These are phyloP conservation scores for Callionymus lyra DNA, from an alignment of 2,113 vertebrate species.

Conservation along the genomic window DNA sequence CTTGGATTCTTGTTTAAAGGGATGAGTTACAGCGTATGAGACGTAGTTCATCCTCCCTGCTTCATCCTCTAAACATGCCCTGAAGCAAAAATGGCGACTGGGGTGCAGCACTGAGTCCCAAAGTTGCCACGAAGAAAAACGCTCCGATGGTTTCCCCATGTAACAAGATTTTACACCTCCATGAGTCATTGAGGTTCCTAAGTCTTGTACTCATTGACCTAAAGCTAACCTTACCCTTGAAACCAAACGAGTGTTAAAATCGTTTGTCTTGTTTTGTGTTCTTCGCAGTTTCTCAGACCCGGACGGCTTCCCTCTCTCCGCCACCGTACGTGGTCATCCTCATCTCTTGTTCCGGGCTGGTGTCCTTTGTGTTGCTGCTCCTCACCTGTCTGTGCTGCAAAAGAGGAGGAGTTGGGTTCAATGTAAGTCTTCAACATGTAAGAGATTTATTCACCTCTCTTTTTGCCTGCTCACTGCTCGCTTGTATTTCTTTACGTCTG, in stretches of 20 bases:
- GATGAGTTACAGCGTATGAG: constrained; percentile 13
- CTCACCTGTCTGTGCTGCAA: constrained; percentile 91
- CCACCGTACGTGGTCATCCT: constrained; percentile 86
- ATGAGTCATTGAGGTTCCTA: constrained; percentile 35
- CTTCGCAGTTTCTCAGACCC: constrained; percentile 63
- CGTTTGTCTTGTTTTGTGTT: constrained; percentile 15
- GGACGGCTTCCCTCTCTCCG: constrained; percentile 73
- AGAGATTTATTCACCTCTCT: constrained; percentile 44
- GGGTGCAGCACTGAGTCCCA: constrained; percentile 52
- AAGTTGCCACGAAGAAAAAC: constrained; percentile 42
- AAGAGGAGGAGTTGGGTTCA: constrained; percentile 82
- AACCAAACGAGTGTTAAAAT: background rate
- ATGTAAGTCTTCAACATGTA: constrained; percentile 73
- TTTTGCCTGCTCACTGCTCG: constrained; percentile 22
- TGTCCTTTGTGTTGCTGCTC: constrained; percentile 86
- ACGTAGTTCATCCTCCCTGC: constrained; percentile 44
- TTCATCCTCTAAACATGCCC: constrained; percentile 32
- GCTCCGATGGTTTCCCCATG: constrained; percentile 45
- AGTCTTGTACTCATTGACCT: constrained; percentile 41
- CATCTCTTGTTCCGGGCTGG: constrained; percentile 85
- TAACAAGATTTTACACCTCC: constrained; percentile 38
- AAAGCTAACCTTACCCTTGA: constrained; percentile 21
- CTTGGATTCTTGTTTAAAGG: constrained; percentile 39
- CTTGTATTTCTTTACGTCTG: background rate
- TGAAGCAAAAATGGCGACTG: constrained; percentile 63